Evolutionary conservation across 2,888 invertebrate genomes (phyloP), one percentile per base, ranked within the genome.

Genomic region (Acrocyrtus sp.): DNA sequence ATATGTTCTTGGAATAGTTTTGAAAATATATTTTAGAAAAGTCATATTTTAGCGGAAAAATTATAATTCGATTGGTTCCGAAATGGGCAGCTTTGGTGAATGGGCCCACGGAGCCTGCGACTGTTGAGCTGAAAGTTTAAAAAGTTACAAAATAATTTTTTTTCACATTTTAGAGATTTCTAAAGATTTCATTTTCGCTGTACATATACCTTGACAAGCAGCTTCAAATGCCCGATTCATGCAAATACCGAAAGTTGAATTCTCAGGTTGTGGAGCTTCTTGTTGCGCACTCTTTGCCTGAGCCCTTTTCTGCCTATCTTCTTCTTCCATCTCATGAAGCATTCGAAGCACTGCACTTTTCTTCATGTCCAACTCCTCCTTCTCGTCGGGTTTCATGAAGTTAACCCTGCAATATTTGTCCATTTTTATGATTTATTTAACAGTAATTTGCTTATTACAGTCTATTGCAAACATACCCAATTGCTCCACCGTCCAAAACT

Each of bases 321-420:
- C 90, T 91, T 6, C 6, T 84, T 94, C 93, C 81, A 92, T 92
- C 85, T 95, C 94, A 84, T 94, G 93, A 73, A 95, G 89, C 88
- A 94, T 94, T 85, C 93, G 93, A 85, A 93, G 91, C 45, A 95
- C 95, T 82, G 94, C 95, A 83, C 95, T 95, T 84, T 93, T 93
- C 81, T 92, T 90, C 66, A 91, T 88, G 83, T 93, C 92, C 86
- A 94, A 95, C 78, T 91, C 90, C n/a, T n/a, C n/a, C 85, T 92
- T 94, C 85, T 95, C 95, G 15, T 65, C 24, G 86, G 95, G 95
- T 86, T 95, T 95, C 89, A 95, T 95, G 87, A 96, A 96, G 86
- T 96, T 96, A 29, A 96, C 95, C 82, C 96, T 96, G 85, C 83
- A 63, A 53, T 22, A 24, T 27, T 58, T 5, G 15, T 27, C 21